Evolutionary conservation across 2,888 invertebrate species (phyloP).

Genomic region (Bedellia somnulentella): DNA sequence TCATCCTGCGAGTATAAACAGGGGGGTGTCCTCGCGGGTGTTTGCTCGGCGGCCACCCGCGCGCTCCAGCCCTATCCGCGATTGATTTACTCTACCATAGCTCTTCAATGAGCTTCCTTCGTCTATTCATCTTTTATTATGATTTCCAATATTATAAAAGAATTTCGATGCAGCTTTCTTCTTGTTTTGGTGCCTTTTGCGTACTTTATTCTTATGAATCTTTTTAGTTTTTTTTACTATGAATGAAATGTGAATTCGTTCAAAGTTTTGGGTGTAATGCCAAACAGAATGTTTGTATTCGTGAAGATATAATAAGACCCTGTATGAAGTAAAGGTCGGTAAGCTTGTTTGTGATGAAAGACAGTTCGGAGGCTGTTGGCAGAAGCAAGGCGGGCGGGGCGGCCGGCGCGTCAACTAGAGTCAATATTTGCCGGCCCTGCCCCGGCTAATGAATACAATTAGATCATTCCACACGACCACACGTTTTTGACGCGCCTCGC

Average conservation of each 20-base stretch:
- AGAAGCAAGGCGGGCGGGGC: slow-evolving; percentile 22
- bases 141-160: too few relatives aligned
- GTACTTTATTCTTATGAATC: too few relatives aligned
- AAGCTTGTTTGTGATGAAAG: slow-evolving; percentile 5
- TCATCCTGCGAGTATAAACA: slow-evolving; percentile 60
- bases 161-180: too few relatives aligned
- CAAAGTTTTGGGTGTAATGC: too few relatives aligned
- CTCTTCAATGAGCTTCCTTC: too few relatives aligned
- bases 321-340: too few relatives aligned
- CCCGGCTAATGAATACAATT: slow-evolving; percentile 61
- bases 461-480: slow-evolving; percentile 60
- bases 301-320: too few relatives aligned
- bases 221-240: too few relatives aligned
- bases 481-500: slow-evolving; percentile 50
- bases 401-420: slow-evolving; percentile 21
- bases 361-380: not conserved
- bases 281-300: too few relatives aligned
- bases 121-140: too few relatives aligned
- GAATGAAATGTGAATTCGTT: too few relatives aligned
- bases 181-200: too few relatives aligned
- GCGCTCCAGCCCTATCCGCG: slow-evolving; percentile 21
- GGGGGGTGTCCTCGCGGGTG: slow-evolving; percentile 51
- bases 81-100: slow-evolving; percentile 55
- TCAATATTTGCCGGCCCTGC: slow-evolving; percentile 54
- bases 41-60: slow-evolving; percentile 42